Percentiles rank a stretch among this genome's conserved stretches.
Conservation (phyloP, 2,113 vertebrate genomes). For the Rhinogobius similis region DNA sequence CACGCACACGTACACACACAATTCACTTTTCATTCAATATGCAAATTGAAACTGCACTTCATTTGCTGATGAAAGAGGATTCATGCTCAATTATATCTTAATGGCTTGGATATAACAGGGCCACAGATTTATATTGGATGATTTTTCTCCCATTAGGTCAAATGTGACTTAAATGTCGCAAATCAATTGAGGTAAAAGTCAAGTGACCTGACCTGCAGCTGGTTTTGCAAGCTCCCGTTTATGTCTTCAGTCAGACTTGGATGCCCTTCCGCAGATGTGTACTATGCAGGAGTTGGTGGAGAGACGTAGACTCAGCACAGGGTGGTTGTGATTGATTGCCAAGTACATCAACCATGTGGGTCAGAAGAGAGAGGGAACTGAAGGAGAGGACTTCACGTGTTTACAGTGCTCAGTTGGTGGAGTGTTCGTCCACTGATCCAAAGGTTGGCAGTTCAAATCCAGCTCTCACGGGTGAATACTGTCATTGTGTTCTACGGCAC, state of each 20-base stretch:
- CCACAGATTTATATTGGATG: conserved; percentile 51
- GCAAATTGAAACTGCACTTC: conserved; percentile 65
- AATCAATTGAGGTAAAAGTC: conserved; percentile 44
- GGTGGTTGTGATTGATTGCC: conserved; percentile 35
- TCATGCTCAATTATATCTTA: conserved; percentile 68
- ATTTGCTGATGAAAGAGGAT: conserved; percentile 73
- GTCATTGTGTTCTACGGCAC: no score
- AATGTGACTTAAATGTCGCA: conserved; percentile 50
- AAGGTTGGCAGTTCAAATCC: no score
- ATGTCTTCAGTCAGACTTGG: not conserved
- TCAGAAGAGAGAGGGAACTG: conserved; percentile 51
- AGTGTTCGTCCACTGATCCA: no score
- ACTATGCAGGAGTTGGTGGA: not conserved
- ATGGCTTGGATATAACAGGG: conserved; percentile 61
- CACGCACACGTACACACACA: conserved; percentile 13
- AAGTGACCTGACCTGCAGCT: conserved; percentile 33
- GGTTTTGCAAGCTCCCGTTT: not conserved
- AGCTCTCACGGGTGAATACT: no score
- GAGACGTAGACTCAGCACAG: not conserved
- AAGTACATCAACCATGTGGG: conserved; percentile 39
- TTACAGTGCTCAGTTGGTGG: no score
- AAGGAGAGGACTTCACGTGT: not conserved
- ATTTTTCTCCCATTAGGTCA: conserved; percentile 51
- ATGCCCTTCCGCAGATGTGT: conserved; percentile 4
- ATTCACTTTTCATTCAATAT: conserved; percentile 64